Conservation (phyloP, 92 coral and sea anemone genomes). For the Anthopleura xanthogrammica region DNA sequence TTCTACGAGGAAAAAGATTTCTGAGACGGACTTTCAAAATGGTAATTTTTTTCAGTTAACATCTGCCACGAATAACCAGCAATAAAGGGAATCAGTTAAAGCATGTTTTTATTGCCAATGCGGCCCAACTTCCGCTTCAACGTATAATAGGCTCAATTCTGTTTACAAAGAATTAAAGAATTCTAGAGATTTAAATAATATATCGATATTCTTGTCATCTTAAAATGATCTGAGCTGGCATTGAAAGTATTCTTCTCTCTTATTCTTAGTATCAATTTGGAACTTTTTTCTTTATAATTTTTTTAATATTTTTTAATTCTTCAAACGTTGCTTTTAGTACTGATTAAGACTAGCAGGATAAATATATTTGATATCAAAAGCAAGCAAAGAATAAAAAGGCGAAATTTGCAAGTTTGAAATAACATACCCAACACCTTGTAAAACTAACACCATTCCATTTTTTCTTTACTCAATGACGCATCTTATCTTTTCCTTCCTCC, state of each 20-base stretch:
- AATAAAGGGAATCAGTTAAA: not conserved
- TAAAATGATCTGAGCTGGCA: not conserved
- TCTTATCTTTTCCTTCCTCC: too few relatives aligned
- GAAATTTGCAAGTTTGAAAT: too few relatives aligned
- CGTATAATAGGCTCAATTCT: not conserved
- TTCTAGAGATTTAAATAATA: not conserved
- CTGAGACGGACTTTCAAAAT: not conserved
- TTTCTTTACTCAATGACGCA: too few relatives aligned
- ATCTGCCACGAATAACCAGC: not conserved
- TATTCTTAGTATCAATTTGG: not conserved
- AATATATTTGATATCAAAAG: too few relatives aligned
- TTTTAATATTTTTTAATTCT: not conserved
- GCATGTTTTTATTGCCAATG: not conserved
- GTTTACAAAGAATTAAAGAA: not conserved
- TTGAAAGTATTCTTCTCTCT: not conserved
- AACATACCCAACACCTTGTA: too few relatives aligned
- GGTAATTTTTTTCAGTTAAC: not conserved
- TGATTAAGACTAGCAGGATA: too few relatives aligned
- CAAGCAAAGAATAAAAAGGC: too few relatives aligned
- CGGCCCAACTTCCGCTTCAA: not conserved
- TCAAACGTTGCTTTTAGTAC: too few relatives aligned
- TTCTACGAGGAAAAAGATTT: not conserved
- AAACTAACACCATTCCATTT: too few relatives aligned
- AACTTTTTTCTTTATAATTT: not conserved
- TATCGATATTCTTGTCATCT: not conserved